Evolutionary conservation across 2,888 invertebrate genomes (phyloP).

Genomic region (Drosophila dives): DNA sequence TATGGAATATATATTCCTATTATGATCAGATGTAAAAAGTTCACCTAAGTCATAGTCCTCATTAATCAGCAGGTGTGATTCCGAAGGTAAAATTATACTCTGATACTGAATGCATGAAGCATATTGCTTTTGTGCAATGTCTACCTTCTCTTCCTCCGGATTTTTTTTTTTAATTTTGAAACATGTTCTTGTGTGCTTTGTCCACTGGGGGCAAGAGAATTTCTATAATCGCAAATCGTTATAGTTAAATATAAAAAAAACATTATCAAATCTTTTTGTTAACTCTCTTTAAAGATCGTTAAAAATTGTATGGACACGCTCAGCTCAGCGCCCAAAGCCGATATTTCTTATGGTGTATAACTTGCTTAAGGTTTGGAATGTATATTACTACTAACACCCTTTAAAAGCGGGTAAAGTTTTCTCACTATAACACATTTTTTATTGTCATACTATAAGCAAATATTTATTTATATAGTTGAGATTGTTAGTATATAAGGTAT

Average conservation of each 20-base stretch:
- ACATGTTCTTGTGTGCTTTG: background rate
- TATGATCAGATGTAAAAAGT: background rate
- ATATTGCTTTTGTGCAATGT: background rate
- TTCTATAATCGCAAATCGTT: background rate
- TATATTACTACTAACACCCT: background rate
- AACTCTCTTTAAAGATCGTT: background rate
- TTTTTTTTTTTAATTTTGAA: background rate
- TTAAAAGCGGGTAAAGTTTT: background rate
- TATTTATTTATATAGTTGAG: background rate
- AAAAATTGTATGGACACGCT: background rate
- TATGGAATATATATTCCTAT: background rate
- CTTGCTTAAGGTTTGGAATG: background rate
- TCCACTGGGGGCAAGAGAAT: background rate
- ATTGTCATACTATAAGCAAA: background rate
- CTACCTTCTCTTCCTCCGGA: background rate
- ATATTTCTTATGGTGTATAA: background rate
- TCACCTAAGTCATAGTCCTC: too few species aligned
- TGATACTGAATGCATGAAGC: background rate
- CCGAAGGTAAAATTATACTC: background rate
- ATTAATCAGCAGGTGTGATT: too few species aligned
- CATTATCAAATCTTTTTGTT: background rate
- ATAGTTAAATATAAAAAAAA: background rate
- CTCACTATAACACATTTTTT: background rate
- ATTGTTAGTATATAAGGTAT: background rate
- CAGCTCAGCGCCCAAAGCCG: too few species aligned